These are phyloP conservation scores for Puntigrus tetrazona DNA, from an alignment of 2,113 vertebrate species.

Conservation along the genomic window DNA sequence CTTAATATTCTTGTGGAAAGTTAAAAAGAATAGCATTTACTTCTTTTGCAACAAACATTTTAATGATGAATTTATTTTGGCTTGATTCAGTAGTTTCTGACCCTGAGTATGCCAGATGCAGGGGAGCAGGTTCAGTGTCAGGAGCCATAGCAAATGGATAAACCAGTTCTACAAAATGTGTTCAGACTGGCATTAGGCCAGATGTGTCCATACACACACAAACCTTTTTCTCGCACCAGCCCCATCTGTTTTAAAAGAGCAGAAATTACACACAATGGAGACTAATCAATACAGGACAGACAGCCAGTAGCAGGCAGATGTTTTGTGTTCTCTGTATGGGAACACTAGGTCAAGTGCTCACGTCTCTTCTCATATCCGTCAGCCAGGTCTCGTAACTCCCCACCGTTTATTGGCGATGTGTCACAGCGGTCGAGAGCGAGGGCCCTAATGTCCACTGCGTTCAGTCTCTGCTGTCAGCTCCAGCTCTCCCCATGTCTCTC, in stretches of 20 bases:
- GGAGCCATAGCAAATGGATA: constrained; percentile 5
- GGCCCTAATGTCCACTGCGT: constrained; percentile 46
- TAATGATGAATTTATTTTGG: no score
- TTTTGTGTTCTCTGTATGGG: constrained; percentile 49
- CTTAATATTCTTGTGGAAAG: neutral
- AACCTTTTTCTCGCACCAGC: constrained; percentile 40
- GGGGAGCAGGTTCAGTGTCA: constrained; percentile 6
- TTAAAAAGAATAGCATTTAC: neutral
- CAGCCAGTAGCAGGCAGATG: constrained; percentile 39
- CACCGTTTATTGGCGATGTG: constrained; percentile 54
- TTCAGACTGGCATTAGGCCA: constrained; percentile 32
- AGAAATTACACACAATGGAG: constrained; percentile 36
- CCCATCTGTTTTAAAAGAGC: constrained; percentile 47
- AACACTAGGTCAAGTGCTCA: constrained; percentile 60
- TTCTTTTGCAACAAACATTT: neutral
- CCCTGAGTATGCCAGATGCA: neutral
- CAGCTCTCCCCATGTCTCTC: constrained; percentile 50
- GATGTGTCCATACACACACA: constrained; percentile 15
- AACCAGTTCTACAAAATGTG: constrained; percentile 25
- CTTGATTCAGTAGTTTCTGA: neutral
- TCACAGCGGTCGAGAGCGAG: constrained; percentile 2
- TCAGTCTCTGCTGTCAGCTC: constrained; percentile 32
- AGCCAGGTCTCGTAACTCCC: constrained; percentile 40
- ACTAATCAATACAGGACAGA: constrained; percentile 43
- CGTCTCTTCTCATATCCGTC: constrained; percentile 46